Evolutionary conservation across 1,140 invertebrate genomes (phyloP).

Genomic region (Leptinotarsa undecemlineata): DNA sequence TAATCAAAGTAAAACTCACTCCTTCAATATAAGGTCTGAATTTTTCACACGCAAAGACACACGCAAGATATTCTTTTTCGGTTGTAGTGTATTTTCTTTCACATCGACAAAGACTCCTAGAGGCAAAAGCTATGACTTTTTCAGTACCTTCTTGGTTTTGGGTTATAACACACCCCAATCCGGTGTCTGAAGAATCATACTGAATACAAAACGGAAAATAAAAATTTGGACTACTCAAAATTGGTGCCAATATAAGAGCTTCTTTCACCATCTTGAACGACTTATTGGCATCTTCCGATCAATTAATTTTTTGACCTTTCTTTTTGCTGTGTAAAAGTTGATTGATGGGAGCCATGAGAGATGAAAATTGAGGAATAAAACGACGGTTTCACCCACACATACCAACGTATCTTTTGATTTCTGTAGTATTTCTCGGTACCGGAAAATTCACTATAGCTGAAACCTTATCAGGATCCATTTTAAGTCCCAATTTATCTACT

Average conservation of each 20-base stretch:
- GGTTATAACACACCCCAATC: background rate
- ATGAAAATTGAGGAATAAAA: too few species aligned
- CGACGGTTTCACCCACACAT: conserved; percentile 52
- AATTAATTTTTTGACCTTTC: background rate
- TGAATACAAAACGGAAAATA: background rate
- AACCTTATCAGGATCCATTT: conserved; percentile 23
- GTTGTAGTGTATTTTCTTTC: too few species aligned
- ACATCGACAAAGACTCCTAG: too few species aligned
- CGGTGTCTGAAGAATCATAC: conserved; percentile 10
- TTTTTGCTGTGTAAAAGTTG: background rate
- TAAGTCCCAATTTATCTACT: conserved; percentile 10
- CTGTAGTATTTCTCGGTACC: conserved; percentile 39
- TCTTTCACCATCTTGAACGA: background rate
- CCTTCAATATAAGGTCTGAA: too few species aligned
- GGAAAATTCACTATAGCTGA: conserved; percentile 50
- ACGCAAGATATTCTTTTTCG: too few species aligned
- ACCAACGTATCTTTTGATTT: conserved; percentile 53
- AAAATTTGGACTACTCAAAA: conserved; percentile 16
- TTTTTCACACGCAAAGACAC: too few species aligned
- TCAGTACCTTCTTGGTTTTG: background rate
- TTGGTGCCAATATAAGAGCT: conserved; percentile 8
- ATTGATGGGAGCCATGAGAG: background rate
- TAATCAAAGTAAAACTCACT: too few species aligned
- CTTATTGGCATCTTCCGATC: background rate
- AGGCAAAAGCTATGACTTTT: background rate